Conservation (phyloP, 2,113 vertebrate genomes). For the Ploceus nigricollis region DNA sequence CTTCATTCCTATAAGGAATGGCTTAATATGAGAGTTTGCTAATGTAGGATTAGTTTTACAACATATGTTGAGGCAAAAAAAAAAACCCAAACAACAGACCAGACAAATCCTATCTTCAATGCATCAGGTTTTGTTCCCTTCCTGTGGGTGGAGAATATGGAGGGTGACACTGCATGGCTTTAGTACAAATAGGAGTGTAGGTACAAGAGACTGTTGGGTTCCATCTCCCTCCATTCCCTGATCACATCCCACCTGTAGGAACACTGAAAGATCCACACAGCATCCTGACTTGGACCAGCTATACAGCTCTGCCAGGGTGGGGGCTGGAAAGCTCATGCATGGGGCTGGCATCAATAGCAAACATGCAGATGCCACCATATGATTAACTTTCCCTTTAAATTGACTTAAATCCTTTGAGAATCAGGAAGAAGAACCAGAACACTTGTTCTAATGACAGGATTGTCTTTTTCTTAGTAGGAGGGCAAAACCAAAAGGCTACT, state of each 20-base stretch:
- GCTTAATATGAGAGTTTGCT: not conserved
- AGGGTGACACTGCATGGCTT: not conserved
- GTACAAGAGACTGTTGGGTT: not conserved
- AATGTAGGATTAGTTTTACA: not conserved
- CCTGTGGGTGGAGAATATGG: not conserved
- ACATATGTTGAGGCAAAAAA: not conserved
- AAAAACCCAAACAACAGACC: not conserved
- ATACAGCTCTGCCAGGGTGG: not conserved
- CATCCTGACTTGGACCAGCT: not conserved
- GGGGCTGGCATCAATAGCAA: not conserved
- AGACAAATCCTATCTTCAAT: not conserved
- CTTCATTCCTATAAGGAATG: not conserved
- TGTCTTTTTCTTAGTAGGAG: not conserved
- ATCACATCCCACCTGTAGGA: not conserved
- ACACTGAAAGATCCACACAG: not conserved
- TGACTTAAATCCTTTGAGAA: not conserved
- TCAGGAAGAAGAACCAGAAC: not conserved
- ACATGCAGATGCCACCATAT: not conserved
- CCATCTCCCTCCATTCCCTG: not conserved
- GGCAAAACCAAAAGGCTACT: not conserved
- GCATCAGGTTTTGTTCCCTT: not conserved
- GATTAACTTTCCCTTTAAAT: not conserved
- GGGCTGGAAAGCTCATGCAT: not conserved
- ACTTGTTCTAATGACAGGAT: not conserved
- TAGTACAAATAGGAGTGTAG: not conserved